Conservation (phyloP, 2,797 vertebrate species). For the Chaetophractus vellerosus region DNA sequence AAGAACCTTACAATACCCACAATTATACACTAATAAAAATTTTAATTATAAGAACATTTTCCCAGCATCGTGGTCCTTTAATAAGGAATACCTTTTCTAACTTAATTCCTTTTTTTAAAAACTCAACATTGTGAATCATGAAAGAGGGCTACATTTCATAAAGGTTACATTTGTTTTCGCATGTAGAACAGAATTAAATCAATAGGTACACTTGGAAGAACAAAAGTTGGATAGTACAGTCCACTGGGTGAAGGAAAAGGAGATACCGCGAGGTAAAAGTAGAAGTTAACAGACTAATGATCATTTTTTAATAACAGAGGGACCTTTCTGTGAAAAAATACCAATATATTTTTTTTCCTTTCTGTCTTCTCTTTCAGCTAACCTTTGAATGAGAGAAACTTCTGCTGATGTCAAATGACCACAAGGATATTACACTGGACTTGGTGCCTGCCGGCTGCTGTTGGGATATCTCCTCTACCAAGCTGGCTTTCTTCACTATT, state of each 20-base stretch:
- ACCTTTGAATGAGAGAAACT: conserved; percentile 95
- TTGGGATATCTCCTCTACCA: conserved; percentile 89
- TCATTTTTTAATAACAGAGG: conserved; percentile 85
- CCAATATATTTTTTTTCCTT: conserved; percentile 74
- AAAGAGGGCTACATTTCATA: conserved; percentile 50
- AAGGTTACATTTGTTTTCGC: conserved; percentile 79
- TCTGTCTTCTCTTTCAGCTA: conserved; percentile 90
- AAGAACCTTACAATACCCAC: not conserved
- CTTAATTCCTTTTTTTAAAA: conserved; percentile 47
- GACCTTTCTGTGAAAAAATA: conserved; percentile 80
- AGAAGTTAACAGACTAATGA: conserved; percentile 86
- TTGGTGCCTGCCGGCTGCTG: conserved; percentile 91
- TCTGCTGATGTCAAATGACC: conserved; percentile 95
- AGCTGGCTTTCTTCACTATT: conserved; percentile 85
- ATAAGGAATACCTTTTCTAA: conserved; percentile 61
- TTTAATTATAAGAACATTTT: conserved; percentile 36
- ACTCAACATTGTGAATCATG: conserved; percentile 61
- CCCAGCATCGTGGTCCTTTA: not conserved
- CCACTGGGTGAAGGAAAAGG: conserved; percentile 71
- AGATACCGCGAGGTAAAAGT: conserved; percentile 69
- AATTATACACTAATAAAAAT: not conserved
- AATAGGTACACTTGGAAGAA: conserved; percentile 81
- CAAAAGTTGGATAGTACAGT: conserved; percentile 79
- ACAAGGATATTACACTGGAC: conserved; percentile 94
- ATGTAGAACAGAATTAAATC: conserved; percentile 78